Percentiles rank a stretch among this genome's conserved stretches.
Evolutionary conservation across 2,797 vertebrate genomes (phyloP).

Genomic region (Bucorvus abyssinicus): DNA sequence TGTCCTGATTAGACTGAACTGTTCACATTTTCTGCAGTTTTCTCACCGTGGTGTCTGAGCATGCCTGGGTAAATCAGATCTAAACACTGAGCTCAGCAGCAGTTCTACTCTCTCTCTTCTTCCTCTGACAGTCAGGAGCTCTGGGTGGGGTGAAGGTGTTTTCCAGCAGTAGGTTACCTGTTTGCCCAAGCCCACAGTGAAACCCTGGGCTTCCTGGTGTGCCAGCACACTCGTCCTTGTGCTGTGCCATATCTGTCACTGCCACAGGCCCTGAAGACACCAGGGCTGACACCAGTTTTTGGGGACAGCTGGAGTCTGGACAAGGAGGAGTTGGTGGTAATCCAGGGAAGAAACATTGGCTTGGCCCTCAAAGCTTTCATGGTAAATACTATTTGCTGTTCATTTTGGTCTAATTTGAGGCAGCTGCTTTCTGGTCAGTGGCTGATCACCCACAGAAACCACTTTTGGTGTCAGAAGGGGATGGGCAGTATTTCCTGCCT

Average conservation of each 20-base stretch:
- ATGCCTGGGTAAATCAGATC: neutral
- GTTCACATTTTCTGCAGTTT: neutral
- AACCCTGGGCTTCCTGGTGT: neutral
- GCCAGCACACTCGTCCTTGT: fast-evolving
- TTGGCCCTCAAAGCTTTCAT: neutral
- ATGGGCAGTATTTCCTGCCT: neutral
- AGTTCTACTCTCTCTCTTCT: neutral
- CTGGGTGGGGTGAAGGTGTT: neutral
- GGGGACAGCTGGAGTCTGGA: neutral
- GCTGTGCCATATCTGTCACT: fast-evolving
- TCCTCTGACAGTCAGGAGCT: neutral
- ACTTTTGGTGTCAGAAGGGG: fast-evolving
- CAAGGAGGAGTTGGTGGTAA: neutral
- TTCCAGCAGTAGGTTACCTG: neutral
- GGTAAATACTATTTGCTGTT: neutral
- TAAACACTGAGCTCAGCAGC: neutral
- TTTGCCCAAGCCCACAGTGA: fast-evolving
- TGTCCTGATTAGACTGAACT: neutral
- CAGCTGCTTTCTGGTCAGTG: neutral
- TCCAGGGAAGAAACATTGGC: fast-evolving
- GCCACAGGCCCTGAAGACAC: neutral
- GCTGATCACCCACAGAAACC: neutral
- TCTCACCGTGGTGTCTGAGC: fast-evolving
- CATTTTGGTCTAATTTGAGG: neutral
- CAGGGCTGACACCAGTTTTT: neutral